Evolutionary conservation across 2,888 invertebrate genomes (phyloP).

Genomic region (Parnassius orleans): DNA sequence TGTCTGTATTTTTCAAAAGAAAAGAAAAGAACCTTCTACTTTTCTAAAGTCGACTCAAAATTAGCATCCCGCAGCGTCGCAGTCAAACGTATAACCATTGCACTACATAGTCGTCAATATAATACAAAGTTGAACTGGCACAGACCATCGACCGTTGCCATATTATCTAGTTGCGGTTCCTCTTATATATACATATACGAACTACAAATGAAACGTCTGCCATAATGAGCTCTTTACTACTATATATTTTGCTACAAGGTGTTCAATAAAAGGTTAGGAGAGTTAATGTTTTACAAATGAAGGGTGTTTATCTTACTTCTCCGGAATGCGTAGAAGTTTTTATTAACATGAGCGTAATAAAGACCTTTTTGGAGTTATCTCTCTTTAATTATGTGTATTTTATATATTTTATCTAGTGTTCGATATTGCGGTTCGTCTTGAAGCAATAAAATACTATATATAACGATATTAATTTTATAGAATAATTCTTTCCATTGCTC

Average conservation of each 20-base stretch:
- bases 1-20: too few species aligned
- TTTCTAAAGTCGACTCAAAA: too few species aligned
- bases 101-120: too few species aligned
- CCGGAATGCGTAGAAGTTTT: slow-evolving; percentile 21
- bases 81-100: too few species aligned
- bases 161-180: background rate
- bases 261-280: slow-evolving; percentile 14
- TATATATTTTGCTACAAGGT: slow-evolving; percentile 16
- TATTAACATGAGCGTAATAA: slow-evolving; percentile 21
- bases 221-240: too few species aligned
- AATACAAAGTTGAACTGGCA: too few species aligned
- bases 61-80: too few species aligned
- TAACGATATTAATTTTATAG: too few species aligned
- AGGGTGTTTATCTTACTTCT: slow-evolving; percentile 13
- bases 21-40: too few species aligned
- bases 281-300: slow-evolving; percentile 19
- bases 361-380: slow-evolving; percentile 21
- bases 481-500: too few species aligned
- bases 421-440: background rate
- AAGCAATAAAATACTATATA: too few species aligned
- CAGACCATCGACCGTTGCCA: too few species aligned
- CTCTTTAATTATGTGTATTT: slow-evolving; percentile 4
- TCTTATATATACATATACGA: background rate
- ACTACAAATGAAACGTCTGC: background rate
- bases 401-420: background rate